These are phyloP conservation scores for Eurytoma adleriae DNA, from an alignment of 2,888 invertebrate species.

Conservation along the genomic window DNA sequence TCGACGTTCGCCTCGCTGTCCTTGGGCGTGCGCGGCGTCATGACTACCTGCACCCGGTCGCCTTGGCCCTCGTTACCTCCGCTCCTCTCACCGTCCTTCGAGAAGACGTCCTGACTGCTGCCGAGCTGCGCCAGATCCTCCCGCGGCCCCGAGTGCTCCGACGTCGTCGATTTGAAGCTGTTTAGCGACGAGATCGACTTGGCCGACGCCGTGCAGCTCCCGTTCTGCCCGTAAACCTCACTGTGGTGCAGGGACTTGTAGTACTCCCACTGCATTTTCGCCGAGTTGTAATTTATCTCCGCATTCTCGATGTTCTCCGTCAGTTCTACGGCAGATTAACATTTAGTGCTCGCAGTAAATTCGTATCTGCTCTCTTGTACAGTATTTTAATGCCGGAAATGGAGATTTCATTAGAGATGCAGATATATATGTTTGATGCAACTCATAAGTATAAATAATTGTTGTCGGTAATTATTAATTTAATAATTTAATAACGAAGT, in stretches of 20 bases:
- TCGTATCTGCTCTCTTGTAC: too few relatives aligned
- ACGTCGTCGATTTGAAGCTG: slow-evolving; percentile 7
- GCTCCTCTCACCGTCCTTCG: slow-evolving; percentile 3
- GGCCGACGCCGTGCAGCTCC: background rate
- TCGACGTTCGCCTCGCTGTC: background rate
- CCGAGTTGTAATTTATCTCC: slow-evolving; percentile 6
- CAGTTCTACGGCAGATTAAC: slow-evolving; percentile 15
- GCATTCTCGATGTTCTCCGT: slow-evolving; percentile 37
- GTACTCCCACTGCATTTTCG: slow-evolving; percentile 19
- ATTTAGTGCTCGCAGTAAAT: background rate
- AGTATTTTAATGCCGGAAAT: too few relatives aligned
- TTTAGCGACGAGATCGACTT: slow-evolving; percentile 12
- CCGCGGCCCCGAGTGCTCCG: slow-evolving; percentile 6
- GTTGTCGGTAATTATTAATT: too few relatives aligned
- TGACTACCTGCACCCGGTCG: slow-evolving; percentile 5
- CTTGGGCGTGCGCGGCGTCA: slow-evolving; percentile 27
- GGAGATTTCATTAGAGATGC: too few relatives aligned
- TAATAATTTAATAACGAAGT: too few relatives aligned
- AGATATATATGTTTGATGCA: background rate
- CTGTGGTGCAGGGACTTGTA: background rate
- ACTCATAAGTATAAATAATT: too few relatives aligned
- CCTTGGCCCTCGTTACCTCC: background rate
- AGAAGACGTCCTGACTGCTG: slow-evolving; percentile 6
- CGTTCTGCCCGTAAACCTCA: background rate
- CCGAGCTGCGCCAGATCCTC: slow-evolving; percentile 18